phyloP scores from a whole-genome alignment of 2,888 invertebrate genomes.

The Melieria picta region DNA sequence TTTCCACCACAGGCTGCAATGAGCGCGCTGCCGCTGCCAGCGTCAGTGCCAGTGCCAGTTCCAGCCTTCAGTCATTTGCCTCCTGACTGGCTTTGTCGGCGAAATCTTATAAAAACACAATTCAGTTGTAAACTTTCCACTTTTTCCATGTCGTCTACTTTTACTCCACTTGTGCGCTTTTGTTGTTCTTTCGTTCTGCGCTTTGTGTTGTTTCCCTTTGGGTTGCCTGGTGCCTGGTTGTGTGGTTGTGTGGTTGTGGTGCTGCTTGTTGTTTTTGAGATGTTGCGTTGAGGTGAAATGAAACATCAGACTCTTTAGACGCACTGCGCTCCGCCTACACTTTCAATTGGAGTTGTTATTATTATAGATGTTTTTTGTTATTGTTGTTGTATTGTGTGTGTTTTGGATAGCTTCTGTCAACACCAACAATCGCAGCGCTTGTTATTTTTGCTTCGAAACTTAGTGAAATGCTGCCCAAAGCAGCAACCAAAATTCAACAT shows the following conservation, averaged over 20 bases:
- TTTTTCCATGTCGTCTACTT: not conserved
- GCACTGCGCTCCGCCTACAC: too few relatives aligned
- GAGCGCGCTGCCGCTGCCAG: not conserved
- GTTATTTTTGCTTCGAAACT: too few relatives aligned
- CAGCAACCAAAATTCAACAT: slow-evolving; percentile 8
- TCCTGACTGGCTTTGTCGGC: slow-evolving; percentile 13
- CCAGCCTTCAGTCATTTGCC: not conserved
- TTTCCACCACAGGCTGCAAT: not conserved
- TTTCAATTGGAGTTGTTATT: slow-evolving; percentile 14
- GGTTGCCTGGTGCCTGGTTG: too few relatives aligned
- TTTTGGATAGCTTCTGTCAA: slow-evolving; percentile 33
- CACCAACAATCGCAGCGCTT: not conserved
- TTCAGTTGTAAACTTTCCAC: too few relatives aligned
- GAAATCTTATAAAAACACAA: slow-evolving; percentile 13
- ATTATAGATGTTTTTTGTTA: slow-evolving; percentile 21
- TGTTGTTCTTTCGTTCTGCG: not conserved
- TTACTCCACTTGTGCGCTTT: not conserved
- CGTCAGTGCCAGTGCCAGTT: not conserved
- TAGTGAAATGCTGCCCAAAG: too few relatives aligned
- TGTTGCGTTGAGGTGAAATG: slow-evolving; percentile 8
- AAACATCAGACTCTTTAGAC: slow-evolving; percentile 2
- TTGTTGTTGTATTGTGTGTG: slow-evolving; percentile 20
- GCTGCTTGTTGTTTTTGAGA: not conserved
- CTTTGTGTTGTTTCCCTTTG: not conserved
- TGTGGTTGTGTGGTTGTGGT: too few relatives aligned